A percentile compares a stretch with the other conserved stretches of the same genome.
Conservation (phyloP, 2,888 invertebrate genomes). For the Thyatira batis region DNA sequence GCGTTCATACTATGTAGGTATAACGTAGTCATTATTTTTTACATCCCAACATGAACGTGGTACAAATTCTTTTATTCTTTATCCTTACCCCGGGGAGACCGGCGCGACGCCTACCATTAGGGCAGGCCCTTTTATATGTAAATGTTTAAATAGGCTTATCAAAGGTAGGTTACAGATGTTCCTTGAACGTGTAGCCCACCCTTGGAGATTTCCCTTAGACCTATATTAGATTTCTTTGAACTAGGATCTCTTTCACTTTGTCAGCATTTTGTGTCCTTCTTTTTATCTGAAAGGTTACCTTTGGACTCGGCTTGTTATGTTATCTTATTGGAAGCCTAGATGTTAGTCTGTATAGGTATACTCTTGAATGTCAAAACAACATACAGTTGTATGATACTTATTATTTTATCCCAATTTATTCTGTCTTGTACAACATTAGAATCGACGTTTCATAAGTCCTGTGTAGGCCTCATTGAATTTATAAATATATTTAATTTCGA, state of each 20-base stretch:
- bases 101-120: conserved; percentile 13
- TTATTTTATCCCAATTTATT: too few species aligned
- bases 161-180: not conserved
- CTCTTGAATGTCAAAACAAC: too few species aligned
- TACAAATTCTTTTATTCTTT: conserved; percentile 19
- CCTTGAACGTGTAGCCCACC: conserved; percentile 15
- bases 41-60: conserved; percentile 7
- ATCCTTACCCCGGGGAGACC: conserved; percentile 13
- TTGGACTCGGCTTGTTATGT: not conserved
- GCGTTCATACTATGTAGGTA: too few species aligned
- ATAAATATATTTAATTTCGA: too few species aligned
- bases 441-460: too few species aligned
- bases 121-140: conserved; percentile 20
- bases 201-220: conserved; percentile 3
- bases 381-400: too few species aligned
- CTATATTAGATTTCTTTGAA: not conserved
- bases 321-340: too few species aligned
- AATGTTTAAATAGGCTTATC: conserved; percentile 22
- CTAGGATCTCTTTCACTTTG: not conserved
- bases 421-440: too few species aligned
- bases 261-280: not conserved
- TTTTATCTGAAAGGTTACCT: not conserved
- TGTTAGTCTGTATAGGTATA: too few species aligned
- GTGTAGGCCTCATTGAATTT: too few species aligned
- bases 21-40: not conserved